Conservation (phyloP, 2,797 vertebrate species). For the Spinibarbus caldwelli region DNA sequence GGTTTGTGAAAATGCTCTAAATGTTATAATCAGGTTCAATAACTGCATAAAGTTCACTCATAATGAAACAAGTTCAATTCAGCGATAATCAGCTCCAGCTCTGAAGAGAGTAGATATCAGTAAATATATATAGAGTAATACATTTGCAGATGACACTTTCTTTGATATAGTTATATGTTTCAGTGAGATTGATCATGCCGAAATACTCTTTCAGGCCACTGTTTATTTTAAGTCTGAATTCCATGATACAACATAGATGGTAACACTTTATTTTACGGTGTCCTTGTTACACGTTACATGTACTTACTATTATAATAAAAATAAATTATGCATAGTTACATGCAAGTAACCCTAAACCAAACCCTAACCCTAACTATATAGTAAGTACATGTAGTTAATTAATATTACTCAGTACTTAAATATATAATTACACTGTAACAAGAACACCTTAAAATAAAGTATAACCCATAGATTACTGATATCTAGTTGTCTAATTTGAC, state of each 20-base stretch:
- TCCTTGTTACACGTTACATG: too few species aligned
- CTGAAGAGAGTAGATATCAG: neutral
- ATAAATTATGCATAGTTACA: too few species aligned
- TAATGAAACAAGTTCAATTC: neutral
- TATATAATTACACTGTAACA: too few species aligned
- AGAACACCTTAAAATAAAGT: too few species aligned
- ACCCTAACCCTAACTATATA: too few species aligned
- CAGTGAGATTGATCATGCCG: neutral
- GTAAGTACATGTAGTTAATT: too few species aligned
- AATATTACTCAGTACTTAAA: too few species aligned
- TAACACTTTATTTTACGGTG: too few species aligned
- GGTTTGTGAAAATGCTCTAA: slow-evolving; percentile 30
- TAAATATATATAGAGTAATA: neutral
- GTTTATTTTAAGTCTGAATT: neutral
- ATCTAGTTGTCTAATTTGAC: too few species aligned
- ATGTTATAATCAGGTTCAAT: neutral
- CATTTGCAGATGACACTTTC: neutral
- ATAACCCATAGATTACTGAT: neutral
- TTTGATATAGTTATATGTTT: neutral
- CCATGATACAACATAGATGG: neutral
- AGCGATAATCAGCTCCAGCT: neutral
- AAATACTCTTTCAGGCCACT: neutral
- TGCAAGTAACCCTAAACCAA: too few species aligned
- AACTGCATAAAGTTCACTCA: neutral
- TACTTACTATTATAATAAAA: too few species aligned